phyloP scores from a whole-genome alignment of 2,797 vertebrate species.

The Eidolon dupreanum region DNA sequence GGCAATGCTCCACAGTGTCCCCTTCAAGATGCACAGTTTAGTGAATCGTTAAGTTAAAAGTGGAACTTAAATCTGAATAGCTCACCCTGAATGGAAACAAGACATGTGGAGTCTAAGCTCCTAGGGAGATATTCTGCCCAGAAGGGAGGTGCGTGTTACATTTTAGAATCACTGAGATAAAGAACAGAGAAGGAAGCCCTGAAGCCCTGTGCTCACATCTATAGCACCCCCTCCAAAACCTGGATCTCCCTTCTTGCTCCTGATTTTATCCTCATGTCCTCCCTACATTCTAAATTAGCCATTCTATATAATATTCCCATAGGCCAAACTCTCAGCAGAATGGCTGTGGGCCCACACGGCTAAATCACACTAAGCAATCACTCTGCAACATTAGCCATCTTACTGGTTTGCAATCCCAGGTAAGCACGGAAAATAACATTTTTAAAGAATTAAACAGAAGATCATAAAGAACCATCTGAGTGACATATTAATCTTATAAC shows the following conservation, averaged over 20 bases:
- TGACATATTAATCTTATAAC: not conserved
- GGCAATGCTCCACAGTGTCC: not conserved
- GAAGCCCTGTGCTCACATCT: not conserved
- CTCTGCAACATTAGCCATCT: not conserved
- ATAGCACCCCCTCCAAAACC: not conserved
- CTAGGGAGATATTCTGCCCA: not conserved
- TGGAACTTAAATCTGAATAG: conserved; percentile 65
- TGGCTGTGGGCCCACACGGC: not conserved
- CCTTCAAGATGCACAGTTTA: conserved; percentile 54
- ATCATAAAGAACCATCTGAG: not conserved
- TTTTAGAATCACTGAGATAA: not conserved
- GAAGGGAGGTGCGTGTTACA: not conserved
- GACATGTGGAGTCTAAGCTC: not conserved
- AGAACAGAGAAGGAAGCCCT: not conserved
- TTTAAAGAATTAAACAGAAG: conserved; percentile 12
- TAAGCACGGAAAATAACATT: not conserved
- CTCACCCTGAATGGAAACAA: conserved; percentile 62
- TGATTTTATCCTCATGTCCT: not conserved
- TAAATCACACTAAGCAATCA: not conserved
- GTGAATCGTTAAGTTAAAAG: conserved; percentile 46
- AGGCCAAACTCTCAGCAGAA: not conserved
- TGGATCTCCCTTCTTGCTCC: not conserved
- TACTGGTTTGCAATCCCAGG: not conserved
- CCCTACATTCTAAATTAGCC: not conserved
- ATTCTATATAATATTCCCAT: not conserved